These are phyloP conservation scores for Mola mola DNA, from an alignment of 2,113 vertebrate species.

Conservation along the genomic window DNA sequence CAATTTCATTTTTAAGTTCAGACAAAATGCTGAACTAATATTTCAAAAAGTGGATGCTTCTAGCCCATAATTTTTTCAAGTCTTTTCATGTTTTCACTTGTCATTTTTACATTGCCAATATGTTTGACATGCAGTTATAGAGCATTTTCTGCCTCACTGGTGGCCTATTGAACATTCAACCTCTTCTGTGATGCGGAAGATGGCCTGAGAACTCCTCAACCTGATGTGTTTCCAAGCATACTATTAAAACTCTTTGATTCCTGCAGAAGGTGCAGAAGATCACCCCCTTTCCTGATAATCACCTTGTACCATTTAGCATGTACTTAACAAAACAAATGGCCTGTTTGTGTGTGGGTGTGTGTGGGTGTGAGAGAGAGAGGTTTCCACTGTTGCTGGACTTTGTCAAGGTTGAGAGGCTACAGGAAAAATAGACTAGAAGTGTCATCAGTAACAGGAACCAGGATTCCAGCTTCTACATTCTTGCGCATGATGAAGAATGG, in stretches of 20 bases:
- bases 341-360: slow-evolving; percentile 38
- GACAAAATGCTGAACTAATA: background rate
- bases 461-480: slow-evolving; percentile 71
- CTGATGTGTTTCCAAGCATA: slow-evolving; percentile 37
- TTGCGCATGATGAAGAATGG: slow-evolving; percentile 64
- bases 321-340: slow-evolving; percentile 90
- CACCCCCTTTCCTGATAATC: slow-evolving; percentile 77
- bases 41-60: background rate
- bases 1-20: background rate
- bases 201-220: slow-evolving; percentile 48
- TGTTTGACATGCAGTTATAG: no score
- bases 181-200: slow-evolving; percentile 66
- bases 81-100: no score
- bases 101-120: no score
- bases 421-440: slow-evolving; percentile 75
- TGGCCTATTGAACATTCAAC: slow-evolving; percentile 11
- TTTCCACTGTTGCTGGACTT: slow-evolving; percentile 62
- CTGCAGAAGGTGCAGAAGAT: slow-evolving; percentile 63
- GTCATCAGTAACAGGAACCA: slow-evolving; percentile 63
- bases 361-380: slow-evolving; percentile 38
- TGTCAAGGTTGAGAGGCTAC: slow-evolving; percentile 65
- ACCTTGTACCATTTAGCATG: slow-evolving; percentile 85
- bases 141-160: background rate
- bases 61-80: no score
- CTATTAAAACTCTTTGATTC: slow-evolving; percentile 40